Evolutionary conservation across 2,888 invertebrate genomes (phyloP).

Genomic region (Harpagoxenus sublaevis): DNA sequence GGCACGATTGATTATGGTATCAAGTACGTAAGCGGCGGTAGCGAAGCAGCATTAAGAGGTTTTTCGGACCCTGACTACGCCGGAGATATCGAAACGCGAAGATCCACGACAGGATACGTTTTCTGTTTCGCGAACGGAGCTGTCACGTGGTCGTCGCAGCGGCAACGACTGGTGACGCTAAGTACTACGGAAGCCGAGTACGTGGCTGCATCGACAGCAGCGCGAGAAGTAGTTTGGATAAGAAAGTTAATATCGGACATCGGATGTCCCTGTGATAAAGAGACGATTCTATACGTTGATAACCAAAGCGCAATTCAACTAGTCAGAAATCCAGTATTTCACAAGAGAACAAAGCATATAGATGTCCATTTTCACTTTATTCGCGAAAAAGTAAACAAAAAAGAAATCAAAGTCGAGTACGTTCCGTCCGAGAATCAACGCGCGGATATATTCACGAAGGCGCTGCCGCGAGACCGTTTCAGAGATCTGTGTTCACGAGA

Average conservation of each 20-base stretch:
- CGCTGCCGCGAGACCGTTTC: background rate
- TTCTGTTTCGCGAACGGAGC: slow-evolving; percentile 62
- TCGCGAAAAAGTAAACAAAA: background rate
- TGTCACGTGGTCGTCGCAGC: slow-evolving; percentile 67
- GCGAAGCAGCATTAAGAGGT: background rate
- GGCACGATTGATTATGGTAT: slow-evolving; percentile 23
- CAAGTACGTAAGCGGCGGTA: background rate
- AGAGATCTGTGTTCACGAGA: background rate
- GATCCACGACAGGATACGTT: too few relatives aligned
- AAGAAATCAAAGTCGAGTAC: background rate
- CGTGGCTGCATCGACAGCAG: slow-evolving; percentile 67
- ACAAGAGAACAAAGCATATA: slow-evolving; percentile 64
- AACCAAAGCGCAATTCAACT: slow-evolving; percentile 66
- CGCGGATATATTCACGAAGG: background rate
- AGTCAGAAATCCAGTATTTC: slow-evolving; percentile 65
- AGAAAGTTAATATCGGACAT: slow-evolving; percentile 65
- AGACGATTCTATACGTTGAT: slow-evolving; percentile 44
- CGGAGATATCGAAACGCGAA: too few relatives aligned
- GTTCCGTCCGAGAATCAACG: background rate
- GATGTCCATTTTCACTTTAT: slow-evolving; percentile 2
- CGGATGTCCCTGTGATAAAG: slow-evolving; percentile 46
- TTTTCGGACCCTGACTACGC: too few relatives aligned
- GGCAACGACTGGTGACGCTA: slow-evolving; percentile 68
- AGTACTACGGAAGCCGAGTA: too few relatives aligned
- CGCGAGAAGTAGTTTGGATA: slow-evolving; percentile 72